Evolutionary conservation across 2,888 invertebrate genomes (phyloP).

Genomic region (Eupsilia transversa): DNA sequence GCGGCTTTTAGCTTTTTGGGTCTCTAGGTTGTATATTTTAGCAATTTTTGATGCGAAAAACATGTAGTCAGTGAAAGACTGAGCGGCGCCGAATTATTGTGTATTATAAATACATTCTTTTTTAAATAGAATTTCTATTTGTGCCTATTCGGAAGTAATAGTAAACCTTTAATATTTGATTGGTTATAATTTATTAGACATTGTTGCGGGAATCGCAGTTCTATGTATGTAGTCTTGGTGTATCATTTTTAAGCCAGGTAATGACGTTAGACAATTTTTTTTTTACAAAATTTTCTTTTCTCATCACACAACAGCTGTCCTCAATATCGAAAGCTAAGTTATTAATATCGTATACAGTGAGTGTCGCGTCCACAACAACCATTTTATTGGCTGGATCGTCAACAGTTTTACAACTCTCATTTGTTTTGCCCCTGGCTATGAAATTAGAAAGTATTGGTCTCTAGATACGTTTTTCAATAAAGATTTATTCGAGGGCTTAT

Average conservation of each 20-base stretch:
- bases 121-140: no score
- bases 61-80: slow-evolving; percentile 9
- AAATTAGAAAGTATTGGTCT: slow-evolving; percentile 87
- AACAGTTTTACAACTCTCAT: slow-evolving; percentile 82
- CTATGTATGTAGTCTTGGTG: background rate
- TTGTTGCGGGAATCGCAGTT: background rate
- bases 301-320: slow-evolving; percentile 40
- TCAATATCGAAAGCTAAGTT: slow-evolving; percentile 45
- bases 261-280: no score
- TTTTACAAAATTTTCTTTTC: slow-evolving; percentile 19
- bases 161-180: background rate
- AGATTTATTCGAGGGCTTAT: slow-evolving; percentile 84
- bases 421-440: slow-evolving; percentile 84
- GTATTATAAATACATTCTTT: background rate
- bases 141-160: background rate
- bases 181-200: background rate
- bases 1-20: slow-evolving; percentile 61
- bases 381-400: slow-evolving; percentile 77
- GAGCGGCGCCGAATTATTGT: background rate
- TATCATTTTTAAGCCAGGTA: background rate
- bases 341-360: slow-evolving; percentile 52
- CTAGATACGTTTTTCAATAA: slow-evolving; percentile 79
- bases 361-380: slow-evolving; percentile 53
- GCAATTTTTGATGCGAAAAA: slow-evolving; percentile 38
- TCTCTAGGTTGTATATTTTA: slow-evolving; percentile 69